Evolutionary conservation across 2,113 vertebrate species (phyloP).

Genomic region (Sinosuthora webbiana): DNA sequence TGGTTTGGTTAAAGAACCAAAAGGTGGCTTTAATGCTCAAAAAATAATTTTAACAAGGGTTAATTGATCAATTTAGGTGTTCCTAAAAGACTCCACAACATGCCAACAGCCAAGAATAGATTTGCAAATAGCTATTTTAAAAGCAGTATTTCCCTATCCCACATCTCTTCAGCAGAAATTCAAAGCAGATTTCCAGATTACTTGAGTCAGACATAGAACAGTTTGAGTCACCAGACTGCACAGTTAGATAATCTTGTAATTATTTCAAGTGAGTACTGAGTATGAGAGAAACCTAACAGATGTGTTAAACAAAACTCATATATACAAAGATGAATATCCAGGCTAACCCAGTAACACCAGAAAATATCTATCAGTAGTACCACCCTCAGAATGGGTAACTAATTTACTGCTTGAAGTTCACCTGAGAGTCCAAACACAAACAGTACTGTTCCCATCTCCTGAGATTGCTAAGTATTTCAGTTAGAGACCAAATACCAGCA

Average conservation of each 20-base stretch:
- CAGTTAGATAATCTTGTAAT: neutral
- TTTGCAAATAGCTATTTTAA: neutral
- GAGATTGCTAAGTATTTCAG: neutral
- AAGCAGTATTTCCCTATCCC: neutral
- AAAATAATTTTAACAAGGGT: neutral
- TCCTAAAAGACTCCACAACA: neutral
- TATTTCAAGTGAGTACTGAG: neutral
- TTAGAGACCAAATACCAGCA: neutral
- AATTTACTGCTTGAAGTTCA: neutral
- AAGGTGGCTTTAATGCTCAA: neutral
- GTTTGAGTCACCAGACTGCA: neutral
- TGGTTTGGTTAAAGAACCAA: neutral
- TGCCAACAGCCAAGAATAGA: neutral
- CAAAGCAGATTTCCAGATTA: neutral
- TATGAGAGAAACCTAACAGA: neutral
- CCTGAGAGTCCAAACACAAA: neutral
- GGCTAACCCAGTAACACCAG: neutral
- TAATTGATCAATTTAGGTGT: neutral
- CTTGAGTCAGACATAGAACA: neutral
- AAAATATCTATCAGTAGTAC: neutral
- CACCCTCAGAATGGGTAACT: neutral
- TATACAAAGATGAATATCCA: neutral
- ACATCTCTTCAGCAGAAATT: neutral
- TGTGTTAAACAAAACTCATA: neutral
- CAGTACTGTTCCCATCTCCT: neutral